Conservation (phyloP, 2,797 vertebrate genomes). For the Vireo griseus region DNA sequence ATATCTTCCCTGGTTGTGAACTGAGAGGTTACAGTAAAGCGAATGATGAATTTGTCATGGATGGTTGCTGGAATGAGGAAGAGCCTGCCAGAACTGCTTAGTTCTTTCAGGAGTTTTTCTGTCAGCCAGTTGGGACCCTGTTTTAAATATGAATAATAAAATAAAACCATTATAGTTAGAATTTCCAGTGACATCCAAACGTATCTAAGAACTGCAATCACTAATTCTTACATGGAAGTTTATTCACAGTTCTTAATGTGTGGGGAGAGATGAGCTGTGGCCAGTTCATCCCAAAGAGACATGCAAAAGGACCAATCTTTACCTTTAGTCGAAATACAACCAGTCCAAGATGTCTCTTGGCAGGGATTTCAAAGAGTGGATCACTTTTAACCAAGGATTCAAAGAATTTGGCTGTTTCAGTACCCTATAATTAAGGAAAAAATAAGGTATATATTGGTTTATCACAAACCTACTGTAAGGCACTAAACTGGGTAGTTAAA, state of each 20-base stretch:
- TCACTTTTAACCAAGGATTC: conserved; percentile 87
- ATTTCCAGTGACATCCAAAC: background rate
- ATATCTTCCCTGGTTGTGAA: conserved; percentile 89
- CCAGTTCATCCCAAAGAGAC: background rate
- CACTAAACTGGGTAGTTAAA: background rate
- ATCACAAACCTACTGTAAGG: background rate
- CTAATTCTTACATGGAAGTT: background rate
- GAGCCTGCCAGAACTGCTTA: conserved; percentile 83
- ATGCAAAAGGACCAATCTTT: background rate
- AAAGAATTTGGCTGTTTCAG: conserved; percentile 91
- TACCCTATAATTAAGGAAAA: conserved; percentile 75
- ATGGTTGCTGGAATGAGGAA: conserved; percentile 91
- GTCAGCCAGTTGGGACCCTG: conserved; percentile 89
- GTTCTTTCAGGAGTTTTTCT: conserved; percentile 84
- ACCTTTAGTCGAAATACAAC: conserved; percentile 95
- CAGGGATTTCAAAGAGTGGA: conserved; percentile 90
- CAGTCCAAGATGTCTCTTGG: conserved; percentile 89
- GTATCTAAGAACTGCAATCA: background rate
- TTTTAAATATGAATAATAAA: conserved; percentile 10
- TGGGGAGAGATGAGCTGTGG: background rate
- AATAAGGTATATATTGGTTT: background rate
- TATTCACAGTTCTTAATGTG: background rate
- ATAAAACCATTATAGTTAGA: background rate
- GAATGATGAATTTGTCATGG: conserved; percentile 86
- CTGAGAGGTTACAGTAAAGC: conserved; percentile 94